A percentile compares a stretch with the other conserved stretches of the same genome.
These are phyloP conservation scores for Hyles vespertilio DNA, from an alignment of 1,140 invertebrate species.

Conservation along the genomic window DNA sequence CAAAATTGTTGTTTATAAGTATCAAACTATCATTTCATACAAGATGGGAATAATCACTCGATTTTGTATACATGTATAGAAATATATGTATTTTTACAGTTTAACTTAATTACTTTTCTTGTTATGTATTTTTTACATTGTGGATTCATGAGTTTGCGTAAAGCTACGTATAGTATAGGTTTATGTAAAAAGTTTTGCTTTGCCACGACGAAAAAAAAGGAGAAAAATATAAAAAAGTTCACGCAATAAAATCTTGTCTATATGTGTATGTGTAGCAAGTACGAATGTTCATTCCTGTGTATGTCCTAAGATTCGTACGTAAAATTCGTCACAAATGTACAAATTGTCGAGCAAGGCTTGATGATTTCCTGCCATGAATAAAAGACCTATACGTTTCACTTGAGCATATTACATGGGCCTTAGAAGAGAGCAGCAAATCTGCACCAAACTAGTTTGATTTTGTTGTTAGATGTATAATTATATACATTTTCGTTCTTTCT, in stretches of 20 bases:
- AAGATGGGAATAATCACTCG: conserved; percentile 6
- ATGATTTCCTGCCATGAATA: too few relatives aligned
- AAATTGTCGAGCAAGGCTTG: too few relatives aligned
- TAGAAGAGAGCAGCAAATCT: too few relatives aligned
- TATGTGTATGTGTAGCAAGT: conserved; percentile 4
- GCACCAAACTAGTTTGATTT: too few relatives aligned
- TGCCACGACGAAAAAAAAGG: conserved; percentile 30
- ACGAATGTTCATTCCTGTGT: too few relatives aligned
- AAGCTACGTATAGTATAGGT: conserved; percentile 47
- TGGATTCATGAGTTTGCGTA: conserved; percentile 27
- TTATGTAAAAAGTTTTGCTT: conserved; percentile 71
- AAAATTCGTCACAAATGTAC: too few relatives aligned
- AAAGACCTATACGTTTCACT: too few relatives aligned
- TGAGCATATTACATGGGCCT: too few relatives aligned
- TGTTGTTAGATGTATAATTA: too few relatives aligned
- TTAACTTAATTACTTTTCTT: conserved; percentile 35
- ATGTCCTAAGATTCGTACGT: too few relatives aligned
- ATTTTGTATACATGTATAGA: conserved; percentile 26
- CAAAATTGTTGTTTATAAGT: conserved; percentile 26
- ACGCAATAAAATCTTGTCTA: conserved; percentile 21
- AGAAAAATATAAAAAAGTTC: conserved; percentile 19
- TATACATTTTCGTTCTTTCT: too few relatives aligned
- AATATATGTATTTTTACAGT: conserved; percentile 25
- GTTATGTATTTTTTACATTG: conserved; percentile 31
- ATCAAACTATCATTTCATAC: conserved; percentile 12